Percentiles rank a stretch among this genome's conserved stretches.
Conservation (phyloP, 2,888 invertebrate species). For the Ramazzottius varieornatus region DNA sequence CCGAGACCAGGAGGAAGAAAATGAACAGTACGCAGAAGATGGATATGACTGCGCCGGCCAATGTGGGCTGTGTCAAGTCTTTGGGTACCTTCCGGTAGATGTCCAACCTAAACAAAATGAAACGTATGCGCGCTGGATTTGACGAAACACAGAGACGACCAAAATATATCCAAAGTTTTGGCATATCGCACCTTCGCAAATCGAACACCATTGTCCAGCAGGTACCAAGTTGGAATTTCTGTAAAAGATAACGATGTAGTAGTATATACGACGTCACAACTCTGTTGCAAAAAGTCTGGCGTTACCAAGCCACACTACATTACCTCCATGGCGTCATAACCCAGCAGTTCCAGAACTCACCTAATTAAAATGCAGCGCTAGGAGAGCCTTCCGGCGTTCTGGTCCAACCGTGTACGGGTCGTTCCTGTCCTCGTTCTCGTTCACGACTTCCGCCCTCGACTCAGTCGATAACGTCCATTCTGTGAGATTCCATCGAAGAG, state of each 20-base stretch:
- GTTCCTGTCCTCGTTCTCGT: too few species aligned
- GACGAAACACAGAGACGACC: neutral
- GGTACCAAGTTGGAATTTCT: neutral
- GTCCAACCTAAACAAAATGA: constrained; percentile 26
- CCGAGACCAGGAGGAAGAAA: constrained; percentile 26
- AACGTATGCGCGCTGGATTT: neutral
- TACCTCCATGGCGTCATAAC: too few species aligned
- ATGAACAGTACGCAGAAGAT: constrained; percentile 28
- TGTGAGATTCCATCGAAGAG: too few species aligned
- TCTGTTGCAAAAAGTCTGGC: too few species aligned
- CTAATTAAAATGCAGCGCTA: too few species aligned
- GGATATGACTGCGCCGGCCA: constrained; percentile 30
- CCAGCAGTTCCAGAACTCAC: too few species aligned
- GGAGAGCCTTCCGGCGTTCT: too few species aligned
- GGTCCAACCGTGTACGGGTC: too few species aligned
- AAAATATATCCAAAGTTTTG: neutral
- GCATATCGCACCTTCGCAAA: neutral
- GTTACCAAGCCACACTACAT: too few species aligned
- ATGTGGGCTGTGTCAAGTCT: constrained; percentile 32
- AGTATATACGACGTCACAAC: too few species aligned
- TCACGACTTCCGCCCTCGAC: too few species aligned
- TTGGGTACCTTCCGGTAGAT: constrained; percentile 34
- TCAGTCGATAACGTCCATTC: too few species aligned
- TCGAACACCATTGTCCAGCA: neutral
- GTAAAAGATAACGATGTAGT: neutral